A percentile compares a stretch with the other conserved stretches of the same genome.
These are phyloP conservation scores for Onychomys leucogaster DNA, from an alignment of 2,797 vertebrate genomes.

Conservation along the genomic window DNA sequence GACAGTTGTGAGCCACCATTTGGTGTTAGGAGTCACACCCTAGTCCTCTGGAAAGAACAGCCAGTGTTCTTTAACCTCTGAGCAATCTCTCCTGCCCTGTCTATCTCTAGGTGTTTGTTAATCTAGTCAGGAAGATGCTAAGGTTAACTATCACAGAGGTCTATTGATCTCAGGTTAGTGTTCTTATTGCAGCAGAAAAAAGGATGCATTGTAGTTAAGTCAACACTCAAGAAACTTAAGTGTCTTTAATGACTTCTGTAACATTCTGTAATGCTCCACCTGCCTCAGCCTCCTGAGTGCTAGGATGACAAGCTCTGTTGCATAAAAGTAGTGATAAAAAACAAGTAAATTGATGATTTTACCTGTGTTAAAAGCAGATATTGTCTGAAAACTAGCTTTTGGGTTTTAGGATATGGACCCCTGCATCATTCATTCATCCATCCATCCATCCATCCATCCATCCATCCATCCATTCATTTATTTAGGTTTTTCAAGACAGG, in stretches of 20 bases:
- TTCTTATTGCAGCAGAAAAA: not conserved
- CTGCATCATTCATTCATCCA: too few species aligned
- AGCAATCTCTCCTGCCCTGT: not conserved
- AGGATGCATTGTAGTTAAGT: not conserved
- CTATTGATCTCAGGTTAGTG: not conserved
- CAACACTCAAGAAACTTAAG: constrained; percentile 39
- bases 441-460: too few species aligned
- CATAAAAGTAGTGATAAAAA: not conserved
- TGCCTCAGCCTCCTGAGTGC: not conserved
- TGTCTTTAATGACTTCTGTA: constrained; percentile 41
- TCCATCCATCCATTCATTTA: too few species aligned
- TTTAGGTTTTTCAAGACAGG: too few species aligned
- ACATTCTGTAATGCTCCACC: not conserved
- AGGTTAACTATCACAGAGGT: not conserved
- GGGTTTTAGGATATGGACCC: not conserved
- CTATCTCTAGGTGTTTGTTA: not conserved
- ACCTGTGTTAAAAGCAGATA: not conserved
- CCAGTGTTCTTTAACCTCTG: not conserved
- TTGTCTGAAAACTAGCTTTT: not conserved
- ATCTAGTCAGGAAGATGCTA: not conserved
- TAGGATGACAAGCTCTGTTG: not conserved
- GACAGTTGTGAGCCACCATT: not conserved
- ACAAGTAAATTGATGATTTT: not conserved
- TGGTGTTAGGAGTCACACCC: not conserved
- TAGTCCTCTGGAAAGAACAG: not conserved